phyloP scores from a whole-genome alignment of 2,113 vertebrate genomes.

The Siniperca knerii region DNA sequence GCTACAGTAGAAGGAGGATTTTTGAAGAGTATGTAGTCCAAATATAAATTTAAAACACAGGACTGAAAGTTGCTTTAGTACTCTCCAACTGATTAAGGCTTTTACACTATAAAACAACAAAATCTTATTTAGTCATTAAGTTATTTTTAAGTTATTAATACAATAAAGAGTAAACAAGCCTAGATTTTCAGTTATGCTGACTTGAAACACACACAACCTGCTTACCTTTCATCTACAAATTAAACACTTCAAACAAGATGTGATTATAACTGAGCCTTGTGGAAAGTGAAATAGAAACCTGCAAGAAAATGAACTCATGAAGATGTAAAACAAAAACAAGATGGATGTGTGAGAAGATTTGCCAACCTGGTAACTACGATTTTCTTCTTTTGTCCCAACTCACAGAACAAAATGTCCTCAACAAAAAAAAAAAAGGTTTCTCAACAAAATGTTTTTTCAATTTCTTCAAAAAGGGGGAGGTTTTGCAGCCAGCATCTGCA shows the following conservation, averaged over 20 bases:
- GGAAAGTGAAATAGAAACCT: neutral
- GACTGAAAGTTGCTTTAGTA: neutral
- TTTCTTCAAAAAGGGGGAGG: neutral
- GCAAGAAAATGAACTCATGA: neutral
- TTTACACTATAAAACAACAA: neutral
- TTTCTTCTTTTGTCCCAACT: neutral
- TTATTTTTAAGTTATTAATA: neutral
- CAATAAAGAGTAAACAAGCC: neutral
- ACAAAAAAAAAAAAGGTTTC: neutral
- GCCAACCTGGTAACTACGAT: too few relatives aligned
- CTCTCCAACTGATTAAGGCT: neutral
- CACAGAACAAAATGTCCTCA: constrained; percentile 11
- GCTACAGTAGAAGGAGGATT: neutral
- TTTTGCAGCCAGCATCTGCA: neutral
- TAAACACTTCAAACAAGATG: neutral
- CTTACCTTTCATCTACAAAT: neutral
- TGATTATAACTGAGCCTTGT: neutral
- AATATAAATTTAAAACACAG: neutral
- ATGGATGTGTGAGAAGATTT: neutral
- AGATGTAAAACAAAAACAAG: neutral
- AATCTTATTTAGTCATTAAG: neutral
- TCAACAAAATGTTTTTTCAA: too few relatives aligned
- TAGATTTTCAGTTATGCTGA: neutral
- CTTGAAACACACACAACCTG: neutral
- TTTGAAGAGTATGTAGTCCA: neutral